Evolutionary conservation across 2,888 invertebrate genomes (phyloP), one percentile per base, ranked within the genome.

Genomic region (Melanophora roralis): DNA sequence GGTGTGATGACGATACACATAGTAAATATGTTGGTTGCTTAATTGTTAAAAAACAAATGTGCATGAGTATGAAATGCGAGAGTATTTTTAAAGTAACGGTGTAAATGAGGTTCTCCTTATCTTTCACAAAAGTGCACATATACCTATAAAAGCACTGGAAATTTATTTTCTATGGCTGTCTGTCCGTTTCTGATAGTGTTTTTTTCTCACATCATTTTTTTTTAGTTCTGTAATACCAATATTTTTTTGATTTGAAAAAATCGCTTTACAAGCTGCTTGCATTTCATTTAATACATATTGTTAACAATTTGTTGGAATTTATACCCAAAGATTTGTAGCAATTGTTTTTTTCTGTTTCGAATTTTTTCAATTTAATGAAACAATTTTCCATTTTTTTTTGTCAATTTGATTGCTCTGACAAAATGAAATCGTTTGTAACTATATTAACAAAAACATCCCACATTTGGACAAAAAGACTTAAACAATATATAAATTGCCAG

Each of bases 241-340:
- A 71, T 57, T 82, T 57, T 49, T 55, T 38, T 36, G 27, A 67
- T 60, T 34, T 51, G 4, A 16, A 38, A 76, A 78, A 81, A 81
- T 78, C 78, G 80, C 75, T 82, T 67, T 69, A 80, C 71, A 78
- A 47, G 72, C 71, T 67, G 83, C 84, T 68, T 72, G 80, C 76
- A 81, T 71, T 76, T 73, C 76, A 76, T 64, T 76, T 76, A 80
- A 86, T 87, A 84, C 85, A 83, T 86, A 86, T 84, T 83, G 86
- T 87, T 86, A 87, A 87, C 86, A 87, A 85, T 85, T 85, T 85
- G 84, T 84, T 84, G 82, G 53, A 80, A 73, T 80, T 72, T 76
- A 75, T 76, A 72, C 14, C 75, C 49, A 72, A 76, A 72, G 79
- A 67, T 75, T 59, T 74, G 59, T 60, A 53, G 60, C 79, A 67